Evolutionary conservation across 2,113 vertebrate genomes (phyloP).

Genomic region (Strix aluco): DNA sequence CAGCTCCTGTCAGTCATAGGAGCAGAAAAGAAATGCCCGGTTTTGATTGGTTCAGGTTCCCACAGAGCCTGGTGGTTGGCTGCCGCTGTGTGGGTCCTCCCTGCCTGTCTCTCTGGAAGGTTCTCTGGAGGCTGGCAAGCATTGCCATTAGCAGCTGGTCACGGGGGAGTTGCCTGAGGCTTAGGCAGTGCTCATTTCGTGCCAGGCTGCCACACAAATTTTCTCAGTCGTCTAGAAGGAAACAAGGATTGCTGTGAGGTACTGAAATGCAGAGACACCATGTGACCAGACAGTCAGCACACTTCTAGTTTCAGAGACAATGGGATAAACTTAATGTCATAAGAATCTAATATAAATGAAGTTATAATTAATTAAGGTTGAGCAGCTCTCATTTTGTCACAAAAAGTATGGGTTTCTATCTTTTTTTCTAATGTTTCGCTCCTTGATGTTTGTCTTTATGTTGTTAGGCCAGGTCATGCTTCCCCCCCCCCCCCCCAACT

Average conservation of each 20-base stretch:
- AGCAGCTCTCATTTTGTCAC: neutral
- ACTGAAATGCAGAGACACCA: neutral
- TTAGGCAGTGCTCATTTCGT: accelerated
- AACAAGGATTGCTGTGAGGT: neutral
- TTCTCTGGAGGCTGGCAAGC: accelerated
- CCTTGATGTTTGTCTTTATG: neutral
- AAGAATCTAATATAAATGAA: neutral
- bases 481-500: accelerated
- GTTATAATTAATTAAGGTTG: too few species aligned
- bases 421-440: neutral
- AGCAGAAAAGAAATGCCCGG: accelerated
- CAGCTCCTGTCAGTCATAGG: neutral
- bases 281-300: accelerated
- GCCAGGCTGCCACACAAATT: accelerated
- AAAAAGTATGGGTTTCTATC: neutral
- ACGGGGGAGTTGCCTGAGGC: accelerated
- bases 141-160: accelerated
- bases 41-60: neutral
- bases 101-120: neutral
- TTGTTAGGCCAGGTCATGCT: neutral
- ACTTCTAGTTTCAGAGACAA: neutral
- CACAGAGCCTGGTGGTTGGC: neutral
- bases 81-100: accelerated
- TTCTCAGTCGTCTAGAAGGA: neutral
- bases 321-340: neutral